Evolutionary conservation across 1,140 invertebrate genomes (phyloP).

Genomic region (Heliconius eleuchia): DNA sequence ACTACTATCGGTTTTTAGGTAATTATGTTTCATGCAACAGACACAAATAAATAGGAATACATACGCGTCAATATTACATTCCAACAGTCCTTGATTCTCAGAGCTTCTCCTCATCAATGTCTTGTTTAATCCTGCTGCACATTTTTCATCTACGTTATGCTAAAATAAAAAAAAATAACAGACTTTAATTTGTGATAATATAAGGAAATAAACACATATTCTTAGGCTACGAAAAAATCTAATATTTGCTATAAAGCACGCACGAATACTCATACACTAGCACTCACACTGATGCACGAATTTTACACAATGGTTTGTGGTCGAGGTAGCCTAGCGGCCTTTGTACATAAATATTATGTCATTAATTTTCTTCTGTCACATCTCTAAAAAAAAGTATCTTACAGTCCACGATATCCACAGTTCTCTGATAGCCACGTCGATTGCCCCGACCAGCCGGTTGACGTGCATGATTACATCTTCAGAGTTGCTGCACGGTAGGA

Average conservation of each 20-base stretch:
- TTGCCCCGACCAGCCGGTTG: slow-evolving; percentile 83
- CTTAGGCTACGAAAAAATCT: too few relatives aligned
- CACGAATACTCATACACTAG: too few relatives aligned
- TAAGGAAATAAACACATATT: not conserved
- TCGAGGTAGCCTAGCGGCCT: too few relatives aligned
- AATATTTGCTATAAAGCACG: too few relatives aligned
- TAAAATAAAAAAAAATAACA: slow-evolving; percentile 23
- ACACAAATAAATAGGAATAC: slow-evolving; percentile 12
- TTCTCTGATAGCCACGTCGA: slow-evolving; percentile 84
- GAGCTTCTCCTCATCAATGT: slow-evolving; percentile 86
- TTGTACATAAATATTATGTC: not conserved
- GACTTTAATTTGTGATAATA: not conserved
- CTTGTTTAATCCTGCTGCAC: slow-evolving; percentile 84
- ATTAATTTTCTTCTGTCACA: not conserved
- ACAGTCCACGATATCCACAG: slow-evolving; percentile 81
- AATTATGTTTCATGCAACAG: too few relatives aligned
- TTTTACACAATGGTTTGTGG: too few relatives aligned
- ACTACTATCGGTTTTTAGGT: too few relatives aligned
- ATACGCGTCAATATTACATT: slow-evolving; percentile 90
- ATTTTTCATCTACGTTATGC: slow-evolving; percentile 73
- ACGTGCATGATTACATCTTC: slow-evolving; percentile 87
- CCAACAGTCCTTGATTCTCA: slow-evolving; percentile 85
- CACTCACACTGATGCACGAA: too few relatives aligned
- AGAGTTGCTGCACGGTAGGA: slow-evolving; percentile 86
- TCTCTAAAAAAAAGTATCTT: slow-evolving; percentile 16